Evolutionary conservation across 2,797 vertebrate genomes (phyloP), one percentile per base, ranked within the genome.

Genomic region (Urocyon cinereoargenteus): DNA sequence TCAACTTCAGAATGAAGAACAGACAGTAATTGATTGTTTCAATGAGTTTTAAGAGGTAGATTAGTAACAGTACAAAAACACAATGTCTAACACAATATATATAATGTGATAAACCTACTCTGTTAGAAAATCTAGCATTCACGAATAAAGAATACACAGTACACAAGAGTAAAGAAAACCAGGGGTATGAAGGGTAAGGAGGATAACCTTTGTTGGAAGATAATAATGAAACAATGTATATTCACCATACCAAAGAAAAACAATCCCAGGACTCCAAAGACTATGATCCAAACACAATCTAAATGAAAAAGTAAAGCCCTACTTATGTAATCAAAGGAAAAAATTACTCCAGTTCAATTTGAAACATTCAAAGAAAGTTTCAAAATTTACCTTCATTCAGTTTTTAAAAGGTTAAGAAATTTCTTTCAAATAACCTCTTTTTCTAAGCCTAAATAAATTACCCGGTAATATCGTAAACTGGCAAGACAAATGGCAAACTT

Each of bases 81-180:
- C 31, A 90, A 19, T 90, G n/a, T 70, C 86, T 49, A 68, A 95
- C 51, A 84, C 24, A 77, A 59, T 64, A 70, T 8, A 78, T 45
- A 40, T 45, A 34, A 22, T 66, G 18, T 34, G 15, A 73, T 59
- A 86, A 62, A 12, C 11, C 45, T 53, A 16, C 24, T 77, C 66
- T 64, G 24, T 91, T 31, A 66, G 78, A 86, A 85, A 91, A 77
- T 22, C 51, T 28, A 93, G 61, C 22, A 34, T 24, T 96, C 57
- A 81, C 36, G 19, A 79, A 75, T 86, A 75, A 96, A 84, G 24
- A 88, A 49, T 31, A 86, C 16, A 2, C 2, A 36, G n/a, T 51
- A 89, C n/a, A 92, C 34, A 61, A 89, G 88, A 73, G 53, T 89
- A 66, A 91, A 59, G 49, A 75, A 91, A 77, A 86, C 51, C 31